phyloP scores from a whole-genome alignment of 2,113 vertebrate genomes.

The Ochotona curzoniae region DNA sequence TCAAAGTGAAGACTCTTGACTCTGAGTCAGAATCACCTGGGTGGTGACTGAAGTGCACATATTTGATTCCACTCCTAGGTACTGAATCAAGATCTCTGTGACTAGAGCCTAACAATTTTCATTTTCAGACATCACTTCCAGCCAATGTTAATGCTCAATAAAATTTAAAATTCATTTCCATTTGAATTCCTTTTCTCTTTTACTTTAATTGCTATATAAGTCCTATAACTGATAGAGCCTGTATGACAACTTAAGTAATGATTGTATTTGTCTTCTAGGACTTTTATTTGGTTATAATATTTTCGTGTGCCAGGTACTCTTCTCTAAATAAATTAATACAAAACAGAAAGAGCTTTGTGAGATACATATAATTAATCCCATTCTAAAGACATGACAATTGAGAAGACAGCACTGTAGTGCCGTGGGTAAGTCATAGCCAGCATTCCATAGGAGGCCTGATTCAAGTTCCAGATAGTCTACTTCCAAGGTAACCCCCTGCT shows the following conservation, averaged over 20 bases:
- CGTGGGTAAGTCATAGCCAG: too few species aligned
- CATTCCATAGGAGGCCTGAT: too few species aligned
- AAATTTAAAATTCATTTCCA: constrained; percentile 44
- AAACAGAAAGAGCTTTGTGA: not conserved
- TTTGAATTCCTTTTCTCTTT: constrained; percentile 44
- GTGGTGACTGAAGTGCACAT: constrained; percentile 17
- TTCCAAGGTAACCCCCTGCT: too few species aligned
- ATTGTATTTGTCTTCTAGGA: constrained; percentile 39
- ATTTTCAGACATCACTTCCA: constrained; percentile 58
- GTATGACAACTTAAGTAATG: constrained; percentile 36
- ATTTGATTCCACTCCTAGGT: not conserved
- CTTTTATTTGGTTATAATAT: constrained; percentile 53
- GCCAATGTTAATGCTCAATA: constrained; percentile 38
- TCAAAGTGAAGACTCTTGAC: not conserved
- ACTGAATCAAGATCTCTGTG: constrained; percentile 37
- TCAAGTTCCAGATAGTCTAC: too few species aligned
- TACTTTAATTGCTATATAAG: constrained; percentile 31
- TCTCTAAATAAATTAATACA: constrained; percentile 49
- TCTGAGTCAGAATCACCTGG: constrained; percentile 13
- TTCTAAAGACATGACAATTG: constrained; percentile 36
- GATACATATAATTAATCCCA: constrained; percentile 27
- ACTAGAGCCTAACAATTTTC: constrained; percentile 25
- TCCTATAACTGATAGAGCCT: constrained; percentile 30
- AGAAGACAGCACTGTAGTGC: too few species aligned
- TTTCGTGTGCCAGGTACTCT: constrained; percentile 37